Evolutionary conservation across 2,888 invertebrate genomes (phyloP).

Genomic region (Acanthopleura granulata): DNA sequence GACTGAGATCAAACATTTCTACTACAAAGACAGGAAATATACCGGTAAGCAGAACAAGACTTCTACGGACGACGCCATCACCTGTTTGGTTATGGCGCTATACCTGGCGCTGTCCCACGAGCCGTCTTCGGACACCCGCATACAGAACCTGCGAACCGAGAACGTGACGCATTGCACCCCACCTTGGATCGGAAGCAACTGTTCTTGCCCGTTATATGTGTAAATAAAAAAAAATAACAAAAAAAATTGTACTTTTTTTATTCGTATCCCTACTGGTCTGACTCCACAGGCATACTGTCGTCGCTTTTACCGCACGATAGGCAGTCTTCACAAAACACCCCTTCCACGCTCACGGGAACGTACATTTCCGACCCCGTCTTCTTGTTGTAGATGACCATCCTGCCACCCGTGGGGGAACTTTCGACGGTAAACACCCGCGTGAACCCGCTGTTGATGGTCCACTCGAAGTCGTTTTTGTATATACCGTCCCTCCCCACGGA

Average conservation of each 20-base stretch:
- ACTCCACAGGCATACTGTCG: no score
- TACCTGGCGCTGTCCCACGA: no score
- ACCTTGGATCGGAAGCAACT: not conserved
- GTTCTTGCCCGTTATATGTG: not conserved
- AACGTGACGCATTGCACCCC: not conserved
- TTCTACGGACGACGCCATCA: no score
- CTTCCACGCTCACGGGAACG: not conserved
- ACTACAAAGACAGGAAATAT: conserved; percentile 1
- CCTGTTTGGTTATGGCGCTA: no score
- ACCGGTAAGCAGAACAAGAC: not conserved
- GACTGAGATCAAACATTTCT: no score
- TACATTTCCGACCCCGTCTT: not conserved
- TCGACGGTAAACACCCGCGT: no score
- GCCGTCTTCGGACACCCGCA: no score
- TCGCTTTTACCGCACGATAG: not conserved
- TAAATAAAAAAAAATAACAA: conserved; percentile 7
- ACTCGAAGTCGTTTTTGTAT: not conserved
- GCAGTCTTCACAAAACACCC: not conserved
- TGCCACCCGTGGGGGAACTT: not conserved
- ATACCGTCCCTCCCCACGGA: no score
- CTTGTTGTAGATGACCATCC: not conserved
- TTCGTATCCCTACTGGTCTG: no score
- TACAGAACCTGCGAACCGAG: no score
- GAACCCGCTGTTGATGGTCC: no score
- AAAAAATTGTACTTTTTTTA: no score